These are phyloP conservation scores for Sitophilus oryzae DNA, from an alignment of 1,140 invertebrate genomes.

Conservation along the genomic window DNA sequence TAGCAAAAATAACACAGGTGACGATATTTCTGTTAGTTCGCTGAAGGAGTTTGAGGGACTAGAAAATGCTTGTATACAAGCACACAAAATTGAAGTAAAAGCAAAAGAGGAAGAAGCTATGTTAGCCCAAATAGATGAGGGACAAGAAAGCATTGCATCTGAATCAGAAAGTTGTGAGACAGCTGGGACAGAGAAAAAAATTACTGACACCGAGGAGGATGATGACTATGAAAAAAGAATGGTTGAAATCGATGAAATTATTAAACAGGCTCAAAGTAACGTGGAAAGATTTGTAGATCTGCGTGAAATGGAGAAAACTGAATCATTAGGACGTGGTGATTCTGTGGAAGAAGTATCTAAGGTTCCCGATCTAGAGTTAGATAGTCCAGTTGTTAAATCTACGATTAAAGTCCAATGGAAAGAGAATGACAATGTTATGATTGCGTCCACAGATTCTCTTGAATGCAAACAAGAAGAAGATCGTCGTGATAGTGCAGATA, in stretches of 20 bases:
- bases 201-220: conserved; percentile 46
- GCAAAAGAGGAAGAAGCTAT: conserved; percentile 82
- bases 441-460: conserved; percentile 58
- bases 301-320: conserved; percentile 48
- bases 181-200: conserved; percentile 50
- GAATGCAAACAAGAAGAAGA: conserved; percentile 47
- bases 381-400: conserved; percentile 39
- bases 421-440: conserved; percentile 49
- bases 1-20: conserved; percentile 67
- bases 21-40: conserved; percentile 86
- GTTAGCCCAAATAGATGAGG: conserved; percentile 65
- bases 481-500: conserved; percentile 51
- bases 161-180: conserved; percentile 65
- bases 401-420: conserved; percentile 38
- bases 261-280: conserved; percentile 62
- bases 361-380: conserved; percentile 48
- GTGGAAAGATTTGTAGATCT: conserved; percentile 58
- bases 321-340: conserved; percentile 47
- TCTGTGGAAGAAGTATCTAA: conserved; percentile 48
- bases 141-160: conserved; percentile 57
- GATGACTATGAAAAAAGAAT: conserved; percentile 66
- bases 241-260: conserved; percentile 70
- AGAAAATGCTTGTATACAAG: conserved; percentile 80
- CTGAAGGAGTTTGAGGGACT: conserved; percentile 91
- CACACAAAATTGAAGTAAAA: conserved; percentile 71